Percentiles rank a stretch among this genome's conserved stretches.
Evolutionary conservation across 2,888 invertebrate species (phyloP).

Genomic region (Barypeithes pellucidus): DNA sequence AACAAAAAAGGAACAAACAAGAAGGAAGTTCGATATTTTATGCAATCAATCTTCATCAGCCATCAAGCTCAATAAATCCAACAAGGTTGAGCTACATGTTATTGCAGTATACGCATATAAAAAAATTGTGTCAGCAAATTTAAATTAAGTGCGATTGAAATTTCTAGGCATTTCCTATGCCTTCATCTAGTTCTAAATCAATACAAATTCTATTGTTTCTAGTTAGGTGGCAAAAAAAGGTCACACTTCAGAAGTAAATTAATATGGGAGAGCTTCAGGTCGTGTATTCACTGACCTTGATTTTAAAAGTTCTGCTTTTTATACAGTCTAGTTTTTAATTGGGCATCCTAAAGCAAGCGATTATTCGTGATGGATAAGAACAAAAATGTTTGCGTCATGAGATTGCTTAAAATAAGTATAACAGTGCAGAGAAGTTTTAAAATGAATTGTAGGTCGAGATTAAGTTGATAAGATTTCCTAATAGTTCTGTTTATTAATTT

Average conservation of each 20-base stretch:
- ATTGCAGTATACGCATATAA: no score
- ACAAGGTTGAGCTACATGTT: no score
- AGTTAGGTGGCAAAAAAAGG: constrained; percentile 13
- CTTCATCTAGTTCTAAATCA: no score
- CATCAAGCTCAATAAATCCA: no score
- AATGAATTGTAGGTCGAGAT: neutral
- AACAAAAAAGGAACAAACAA: no score
- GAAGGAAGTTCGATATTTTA: no score
- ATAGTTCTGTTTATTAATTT: no score
- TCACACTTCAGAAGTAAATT: constrained; percentile 30
- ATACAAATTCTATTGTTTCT: constrained; percentile 3
- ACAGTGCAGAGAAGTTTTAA: neutral
- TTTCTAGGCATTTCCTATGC: no score
- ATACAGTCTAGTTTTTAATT: constrained; percentile 44
- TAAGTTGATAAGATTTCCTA: no score
- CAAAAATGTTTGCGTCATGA: neutral
- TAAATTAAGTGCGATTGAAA: no score
- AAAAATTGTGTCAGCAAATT: no score
- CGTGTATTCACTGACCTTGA: constrained; percentile 45
- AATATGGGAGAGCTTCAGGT: constrained; percentile 41
- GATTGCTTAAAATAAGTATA: constrained; percentile 1
- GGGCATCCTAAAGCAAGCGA: constrained; percentile 11
- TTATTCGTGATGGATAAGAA: constrained; percentile 34
- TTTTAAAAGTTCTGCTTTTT: constrained; percentile 35
- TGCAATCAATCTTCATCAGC: no score